Evolutionary conservation across 1,140 invertebrate genomes (phyloP).

Genomic region (Diuraphis noxia): DNA sequence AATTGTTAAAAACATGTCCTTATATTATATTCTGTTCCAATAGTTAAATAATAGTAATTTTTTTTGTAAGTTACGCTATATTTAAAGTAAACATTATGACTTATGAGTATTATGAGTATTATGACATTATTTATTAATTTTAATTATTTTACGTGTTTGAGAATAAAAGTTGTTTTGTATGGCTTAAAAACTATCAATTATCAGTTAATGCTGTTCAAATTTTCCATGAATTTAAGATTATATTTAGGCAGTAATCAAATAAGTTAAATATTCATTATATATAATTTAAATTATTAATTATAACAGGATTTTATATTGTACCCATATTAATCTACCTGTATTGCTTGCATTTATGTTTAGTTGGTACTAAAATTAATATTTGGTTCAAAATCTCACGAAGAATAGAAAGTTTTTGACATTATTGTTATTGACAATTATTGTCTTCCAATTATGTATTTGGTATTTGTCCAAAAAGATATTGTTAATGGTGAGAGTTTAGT

Average conservation of each 20-base stretch:
- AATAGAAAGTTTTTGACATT: constrained; percentile 48
- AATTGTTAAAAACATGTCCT: not conserved
- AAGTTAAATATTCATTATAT: too few species aligned
- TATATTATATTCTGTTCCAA: not conserved
- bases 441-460: constrained; percentile 36
- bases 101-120: too few species aligned
- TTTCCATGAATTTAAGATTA: not conserved
- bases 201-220: not conserved
- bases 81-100: not conserved
- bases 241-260: not conserved
- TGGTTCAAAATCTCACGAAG: not conserved
- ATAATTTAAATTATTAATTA: too few species aligned
- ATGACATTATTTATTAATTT: not conserved
- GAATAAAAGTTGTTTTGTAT: not conserved
- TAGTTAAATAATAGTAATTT: not conserved
- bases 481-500: constrained; percentile 29
- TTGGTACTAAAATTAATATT: not conserved
- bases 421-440: constrained; percentile 33
- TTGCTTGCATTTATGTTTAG: not conserved
- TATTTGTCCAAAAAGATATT: constrained; percentile 42
- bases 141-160: not conserved
- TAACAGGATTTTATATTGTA: not conserved
- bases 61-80: not conserved
- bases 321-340: not conserved
- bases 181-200: not conserved